Evolutionary conservation across 2,797 vertebrate genomes (phyloP).

Genomic region (Cossypha caffra): DNA sequence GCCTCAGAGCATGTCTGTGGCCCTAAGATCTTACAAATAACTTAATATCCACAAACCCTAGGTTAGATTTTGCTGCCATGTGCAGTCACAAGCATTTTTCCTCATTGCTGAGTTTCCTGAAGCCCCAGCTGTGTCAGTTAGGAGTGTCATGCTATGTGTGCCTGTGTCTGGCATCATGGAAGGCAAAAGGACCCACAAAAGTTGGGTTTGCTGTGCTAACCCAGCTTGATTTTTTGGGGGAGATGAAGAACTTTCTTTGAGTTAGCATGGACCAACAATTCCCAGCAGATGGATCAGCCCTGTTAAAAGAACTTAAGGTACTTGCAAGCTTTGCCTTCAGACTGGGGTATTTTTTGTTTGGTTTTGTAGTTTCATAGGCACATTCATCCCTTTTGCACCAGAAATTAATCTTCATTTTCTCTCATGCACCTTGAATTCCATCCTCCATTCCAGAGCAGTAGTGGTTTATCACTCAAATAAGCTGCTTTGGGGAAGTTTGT

Average conservation of each 20-base stretch:
- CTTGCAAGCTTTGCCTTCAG: not conserved
- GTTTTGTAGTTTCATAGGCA: not conserved
- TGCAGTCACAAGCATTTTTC: not conserved
- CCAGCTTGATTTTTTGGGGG: not conserved
- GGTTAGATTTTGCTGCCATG: not conserved
- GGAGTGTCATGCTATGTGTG: not conserved
- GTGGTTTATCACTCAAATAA: not conserved
- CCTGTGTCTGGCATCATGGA: not conserved
- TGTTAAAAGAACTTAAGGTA: not conserved
- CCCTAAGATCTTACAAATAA: not conserved
- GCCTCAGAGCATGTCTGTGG: not conserved
- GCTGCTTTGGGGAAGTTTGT: not conserved
- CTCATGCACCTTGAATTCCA: not conserved
- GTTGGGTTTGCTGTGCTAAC: not conserved
- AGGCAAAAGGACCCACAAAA: not conserved
- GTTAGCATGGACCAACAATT: rapidly evolving
- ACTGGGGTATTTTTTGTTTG: not conserved
- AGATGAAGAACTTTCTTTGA: not conserved
- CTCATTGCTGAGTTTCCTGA: not conserved
- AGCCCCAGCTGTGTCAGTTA: not conserved
- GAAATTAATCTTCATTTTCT: not conserved
- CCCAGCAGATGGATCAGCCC: not conserved
- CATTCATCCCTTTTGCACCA: not conserved
- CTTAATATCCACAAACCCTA: rapidly evolving
- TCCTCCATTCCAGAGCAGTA: not conserved